Base-by-base conservation (phyloP, 1,140 invertebrate genomes). In the Meteorus sp. region DNA sequence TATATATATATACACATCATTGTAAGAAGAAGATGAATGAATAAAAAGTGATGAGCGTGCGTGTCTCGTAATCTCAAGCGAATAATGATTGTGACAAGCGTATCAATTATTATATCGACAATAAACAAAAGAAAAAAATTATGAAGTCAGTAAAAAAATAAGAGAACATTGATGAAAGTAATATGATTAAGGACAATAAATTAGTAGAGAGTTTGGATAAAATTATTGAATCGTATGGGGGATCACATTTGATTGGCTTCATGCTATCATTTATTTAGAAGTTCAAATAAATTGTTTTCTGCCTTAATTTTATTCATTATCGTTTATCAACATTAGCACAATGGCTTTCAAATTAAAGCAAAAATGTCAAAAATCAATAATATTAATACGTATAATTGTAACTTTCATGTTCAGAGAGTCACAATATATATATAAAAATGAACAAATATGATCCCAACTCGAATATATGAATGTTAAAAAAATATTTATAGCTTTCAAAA, bases 91-190 rank as follows among this genome's bases (percentile, higher is more conserved):
- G 11, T 35, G 20, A 65, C n/a, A 67, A 68, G 51, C 70, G 58
- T 66, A 69, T 76, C 67, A 73, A 72, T 75, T 76, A 75, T 65
- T 67, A 68, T 69, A 69, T 66, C 60, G 75, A 77, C 74, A 78
- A 78, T 77, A 58, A 63, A 44, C 11, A 52, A 66, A 62, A 56
- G 66, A 66, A 60, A 62, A 59, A 47, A 33, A 59, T n/a, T n/a
- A n/a, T n/a, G n/a, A n/a, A n/a, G n/a, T n/a, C n/a, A n/a, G n/a
- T n/a, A n/a, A 63, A 61, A 22, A 52, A 72, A 65, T 7, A 33
- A 47, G 7, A 56, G 33, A 35, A 45, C 19, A 48, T 45, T 17
- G 19, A 47, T 66, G 65, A 75, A 76, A 74, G 63, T 70, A 71
- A 67, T 71, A 71, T 61, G 61, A 70, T 22, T 70, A 72, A 71